phyloP scores from a whole-genome alignment of 2,888 invertebrate species.

The Noctua comes region DNA sequence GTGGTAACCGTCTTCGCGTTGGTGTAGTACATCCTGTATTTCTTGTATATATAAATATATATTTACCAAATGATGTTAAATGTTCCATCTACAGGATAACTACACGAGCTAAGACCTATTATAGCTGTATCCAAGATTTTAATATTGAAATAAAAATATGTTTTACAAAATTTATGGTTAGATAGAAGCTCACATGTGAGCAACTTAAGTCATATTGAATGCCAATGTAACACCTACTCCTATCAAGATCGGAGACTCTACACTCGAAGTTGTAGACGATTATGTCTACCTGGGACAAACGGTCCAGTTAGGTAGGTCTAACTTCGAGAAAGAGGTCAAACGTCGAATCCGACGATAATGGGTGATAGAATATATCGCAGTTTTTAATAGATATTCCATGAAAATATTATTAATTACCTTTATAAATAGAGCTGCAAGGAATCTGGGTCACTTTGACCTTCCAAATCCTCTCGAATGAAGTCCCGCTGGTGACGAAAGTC shows the following conservation, averaged over 20 bases:
- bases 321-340: too few species aligned
- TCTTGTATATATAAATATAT: too few species aligned
- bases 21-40: too few species aligned
- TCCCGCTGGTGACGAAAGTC: constrained; percentile 95
- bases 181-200: not conserved
- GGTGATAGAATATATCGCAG: not conserved
- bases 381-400: too few species aligned
- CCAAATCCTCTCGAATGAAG: constrained; percentile 93
- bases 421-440: constrained; percentile 93
- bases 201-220: too few species aligned
- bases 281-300: too few species aligned
- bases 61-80: not conserved
- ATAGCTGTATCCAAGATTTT: not conserved
- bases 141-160: not conserved
- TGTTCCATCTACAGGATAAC: not conserved
- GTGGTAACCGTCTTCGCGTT: too few species aligned
- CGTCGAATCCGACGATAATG: too few species aligned
- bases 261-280: too few species aligned
- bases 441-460: constrained; percentile 95
- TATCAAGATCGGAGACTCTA: too few species aligned
- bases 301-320: too few species aligned
- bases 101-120: not conserved
- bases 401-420: constrained; percentile 84
- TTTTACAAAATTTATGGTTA: not conserved
- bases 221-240: too few species aligned